Evolutionary conservation across 2,113 vertebrate genomes (phyloP), one percentile per base, ranked within the genome.

Genomic region (Tragelaphus imberbis): DNA sequence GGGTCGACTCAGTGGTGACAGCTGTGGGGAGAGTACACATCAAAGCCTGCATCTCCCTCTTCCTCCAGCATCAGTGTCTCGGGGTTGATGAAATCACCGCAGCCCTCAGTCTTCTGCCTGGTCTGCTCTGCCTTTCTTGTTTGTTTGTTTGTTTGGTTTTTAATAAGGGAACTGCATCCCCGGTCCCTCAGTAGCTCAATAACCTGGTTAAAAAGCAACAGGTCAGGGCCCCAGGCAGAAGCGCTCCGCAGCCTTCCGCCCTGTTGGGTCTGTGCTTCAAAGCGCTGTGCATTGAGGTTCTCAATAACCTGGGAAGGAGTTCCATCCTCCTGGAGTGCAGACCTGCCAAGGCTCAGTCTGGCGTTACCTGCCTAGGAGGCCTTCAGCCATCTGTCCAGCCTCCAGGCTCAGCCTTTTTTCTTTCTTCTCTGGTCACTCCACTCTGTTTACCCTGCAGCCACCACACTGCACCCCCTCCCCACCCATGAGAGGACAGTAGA

Each of bases 21-120:
- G 55, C 82, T 10, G 0, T 0, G 51, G 71, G 28, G 56, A 56
- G n/a, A 77, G 59, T 1, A 8, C 27, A 51, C 90, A 95, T 96
- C 95, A 94, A 97, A 98, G 85, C 12, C 58, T 2, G 0, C 0
- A 16, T 63, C 61, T 51, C 23, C 90, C 68, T 28, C 2, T 1
- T 16, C 51, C 82, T 55, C 56, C 16, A 14, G 96, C 94, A 97
- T 96, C 92, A 96, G 95, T 94, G 96, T 59, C 2, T 1, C 16
- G 0, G 87, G 56, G n/a, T 0, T 27, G 25, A 79, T 12, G 77
- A 36, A 47, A 19, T 88, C 94, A 17, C 36, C 0, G 0, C 3
- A 0, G 33, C 47, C 2, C 65, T 58, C 71, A 2, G 10, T 13
- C 61, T 3, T 53, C 84, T 16, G n/a, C 27, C 8, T 0, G 56